Conservation (phyloP, 2,113 vertebrate genomes). For the Natator depressus region DNA sequence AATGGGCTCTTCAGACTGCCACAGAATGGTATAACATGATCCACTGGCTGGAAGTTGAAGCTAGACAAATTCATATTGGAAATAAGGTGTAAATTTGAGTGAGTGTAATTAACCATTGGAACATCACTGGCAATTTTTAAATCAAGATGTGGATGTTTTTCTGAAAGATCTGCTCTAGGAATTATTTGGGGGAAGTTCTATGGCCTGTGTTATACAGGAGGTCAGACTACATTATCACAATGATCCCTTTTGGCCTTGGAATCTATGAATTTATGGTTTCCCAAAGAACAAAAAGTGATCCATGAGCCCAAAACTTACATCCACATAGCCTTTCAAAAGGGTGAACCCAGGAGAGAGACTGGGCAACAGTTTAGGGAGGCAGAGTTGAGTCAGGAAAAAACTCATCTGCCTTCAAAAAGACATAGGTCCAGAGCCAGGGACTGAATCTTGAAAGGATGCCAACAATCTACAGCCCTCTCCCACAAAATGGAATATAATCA, state of each 20-base stretch:
- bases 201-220: not conserved
- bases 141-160: no score
- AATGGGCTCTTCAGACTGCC: not conserved
- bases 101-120: no score
- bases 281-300: not conserved
- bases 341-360: not conserved
- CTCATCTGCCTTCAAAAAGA: not conserved
- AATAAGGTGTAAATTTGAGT: no score
- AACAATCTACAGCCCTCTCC: not conserved
- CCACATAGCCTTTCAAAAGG: not conserved
- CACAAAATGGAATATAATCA: not conserved
- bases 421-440: not conserved
- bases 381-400: not conserved
- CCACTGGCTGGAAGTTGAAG: no score
- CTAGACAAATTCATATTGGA: no score
- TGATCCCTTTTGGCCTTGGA: no score
- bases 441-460: not conserved
- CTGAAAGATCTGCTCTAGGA: no score
- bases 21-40: not conserved
- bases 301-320: not conserved
- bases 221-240: not conserved
- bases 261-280: not conserved
- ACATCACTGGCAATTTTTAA: no score
- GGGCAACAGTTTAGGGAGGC: not conserved
- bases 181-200: no score